Percentiles rank a stretch among this genome's conserved stretches.
phyloP scores from a whole-genome alignment of 2,113 vertebrate species.

The Onychorhynchus coronatus region DNA sequence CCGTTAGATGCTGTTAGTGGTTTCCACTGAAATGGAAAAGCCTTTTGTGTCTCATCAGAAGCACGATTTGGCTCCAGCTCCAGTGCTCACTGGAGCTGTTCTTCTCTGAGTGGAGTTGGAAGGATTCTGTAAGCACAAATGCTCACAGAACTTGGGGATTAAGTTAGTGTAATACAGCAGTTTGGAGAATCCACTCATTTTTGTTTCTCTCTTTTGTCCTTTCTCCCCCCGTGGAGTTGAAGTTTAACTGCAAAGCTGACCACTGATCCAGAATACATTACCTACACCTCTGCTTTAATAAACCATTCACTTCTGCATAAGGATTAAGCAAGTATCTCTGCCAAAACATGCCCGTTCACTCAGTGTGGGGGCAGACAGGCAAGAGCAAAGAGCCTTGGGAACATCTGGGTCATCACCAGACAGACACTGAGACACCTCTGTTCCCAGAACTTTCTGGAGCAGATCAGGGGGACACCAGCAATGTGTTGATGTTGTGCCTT shows the following conservation, averaged over 20 bases:
- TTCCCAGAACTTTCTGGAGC: not conserved
- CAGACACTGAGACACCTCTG: not conserved
- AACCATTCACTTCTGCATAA: not conserved
- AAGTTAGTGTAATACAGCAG: not conserved
- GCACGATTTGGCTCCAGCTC: not conserved
- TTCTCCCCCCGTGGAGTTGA: not conserved
- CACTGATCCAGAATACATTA: not conserved
- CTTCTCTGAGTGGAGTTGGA: not conserved
- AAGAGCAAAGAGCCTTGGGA: not conserved
- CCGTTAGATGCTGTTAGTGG: not conserved
- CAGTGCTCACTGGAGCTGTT: not conserved
- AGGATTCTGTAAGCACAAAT: not conserved
- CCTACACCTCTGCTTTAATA: not conserved
- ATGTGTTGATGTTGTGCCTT: not conserved
- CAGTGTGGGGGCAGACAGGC: not conserved
- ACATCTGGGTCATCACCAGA: not conserved
- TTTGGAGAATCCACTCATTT: not conserved
- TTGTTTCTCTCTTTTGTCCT: not conserved
- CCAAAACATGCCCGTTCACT: not conserved
- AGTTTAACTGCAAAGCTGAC: not conserved
- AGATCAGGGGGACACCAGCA: not conserved
- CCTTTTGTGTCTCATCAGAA: not conserved
- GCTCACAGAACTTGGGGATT: not conserved
- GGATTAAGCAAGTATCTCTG: not conserved
- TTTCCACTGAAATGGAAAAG: not conserved